These are phyloP conservation scores for Trichosurus vulpecula DNA, from an alignment of 2,797 vertebrate species.

Conservation along the genomic window DNA sequence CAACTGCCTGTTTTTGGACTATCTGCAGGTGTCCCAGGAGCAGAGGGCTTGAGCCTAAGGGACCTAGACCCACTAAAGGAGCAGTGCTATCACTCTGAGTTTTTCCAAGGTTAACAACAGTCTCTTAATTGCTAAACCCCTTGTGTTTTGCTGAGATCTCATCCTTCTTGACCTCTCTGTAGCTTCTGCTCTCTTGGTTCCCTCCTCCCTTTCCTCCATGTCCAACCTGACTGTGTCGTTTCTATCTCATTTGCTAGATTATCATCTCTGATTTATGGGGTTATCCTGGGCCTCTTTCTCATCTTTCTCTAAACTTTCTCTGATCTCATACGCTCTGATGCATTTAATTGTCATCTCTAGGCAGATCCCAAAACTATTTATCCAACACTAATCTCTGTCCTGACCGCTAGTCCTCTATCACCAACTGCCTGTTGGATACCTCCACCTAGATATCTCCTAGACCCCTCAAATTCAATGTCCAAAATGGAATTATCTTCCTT, in stretches of 20 bases:
- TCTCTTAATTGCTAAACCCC: not conserved
- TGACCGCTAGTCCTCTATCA: not conserved
- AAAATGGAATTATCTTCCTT: not conserved
- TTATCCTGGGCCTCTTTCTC: not conserved
- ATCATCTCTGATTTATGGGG: not conserved
- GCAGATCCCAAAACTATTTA: not conserved
- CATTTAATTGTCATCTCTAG: not conserved
- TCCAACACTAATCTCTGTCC: not conserved
- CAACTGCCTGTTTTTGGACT: not conserved
- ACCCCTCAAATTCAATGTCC: not conserved
- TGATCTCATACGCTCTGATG: not conserved
- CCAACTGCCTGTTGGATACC: not conserved
- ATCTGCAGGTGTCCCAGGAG: not conserved
- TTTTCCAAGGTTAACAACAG: not conserved
- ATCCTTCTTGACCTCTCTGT: not conserved
- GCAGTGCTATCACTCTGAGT: no score
- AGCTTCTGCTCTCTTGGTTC: not conserved
- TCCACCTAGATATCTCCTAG: not conserved
- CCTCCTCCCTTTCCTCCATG: not conserved
- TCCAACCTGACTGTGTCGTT: not conserved
- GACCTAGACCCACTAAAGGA: not conserved
- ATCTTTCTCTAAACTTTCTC: not conserved
- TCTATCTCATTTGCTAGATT: not conserved
- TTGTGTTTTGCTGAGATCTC: not conserved
- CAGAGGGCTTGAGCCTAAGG: not conserved